These are phyloP conservation scores for Busseola fusca DNA, from an alignment of 2,888 invertebrate species.

Conservation along the genomic window DNA sequence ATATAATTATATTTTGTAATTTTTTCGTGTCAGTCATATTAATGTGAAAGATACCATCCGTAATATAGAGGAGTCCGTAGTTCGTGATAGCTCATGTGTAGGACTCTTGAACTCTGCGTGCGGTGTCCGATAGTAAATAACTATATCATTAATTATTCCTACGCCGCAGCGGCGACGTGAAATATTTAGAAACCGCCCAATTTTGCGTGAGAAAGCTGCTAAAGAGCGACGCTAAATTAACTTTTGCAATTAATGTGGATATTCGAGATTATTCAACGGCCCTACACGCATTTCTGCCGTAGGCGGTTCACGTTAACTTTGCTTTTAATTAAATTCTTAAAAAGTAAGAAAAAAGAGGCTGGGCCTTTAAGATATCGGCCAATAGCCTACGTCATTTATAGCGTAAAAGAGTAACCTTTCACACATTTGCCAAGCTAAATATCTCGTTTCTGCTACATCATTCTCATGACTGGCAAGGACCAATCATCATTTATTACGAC, in stretches of 20 bases:
- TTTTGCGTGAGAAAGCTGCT: slow-evolving; percentile 72
- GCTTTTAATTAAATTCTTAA: slow-evolving; percentile 50
- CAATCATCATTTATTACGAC: slow-evolving; percentile 61
- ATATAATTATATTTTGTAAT: background rate
- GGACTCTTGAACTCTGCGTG: slow-evolving; percentile 54
- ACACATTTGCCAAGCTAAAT: slow-evolving; percentile 50
- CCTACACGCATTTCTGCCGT: slow-evolving; percentile 36
- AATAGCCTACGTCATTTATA: slow-evolving; percentile 35
- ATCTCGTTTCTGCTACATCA: slow-evolving; percentile 52
- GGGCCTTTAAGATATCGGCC: slow-evolving; percentile 13
- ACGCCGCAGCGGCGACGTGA: slow-evolving; percentile 68
- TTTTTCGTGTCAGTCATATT: slow-evolving; percentile 21
- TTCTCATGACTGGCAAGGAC: slow-evolving; percentile 46
- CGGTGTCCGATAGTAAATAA: slow-evolving; percentile 68
- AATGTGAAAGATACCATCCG: slow-evolving; percentile 25
- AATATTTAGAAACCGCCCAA: slow-evolving; percentile 76
- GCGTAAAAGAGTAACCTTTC: slow-evolving; percentile 44
- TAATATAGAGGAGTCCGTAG: slow-evolving; percentile 10
- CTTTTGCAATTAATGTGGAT: slow-evolving; percentile 68
- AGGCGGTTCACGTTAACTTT: slow-evolving; percentile 34
- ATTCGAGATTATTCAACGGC: slow-evolving; percentile 56
- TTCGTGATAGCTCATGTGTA: slow-evolving; percentile 40
- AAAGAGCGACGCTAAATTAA: slow-evolving; percentile 67
- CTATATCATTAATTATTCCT: slow-evolving; percentile 76
- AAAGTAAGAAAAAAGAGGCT: slow-evolving; percentile 22